Percentiles rank a stretch among this genome's conserved stretches.
Evolutionary conservation across 2,113 vertebrate genomes (phyloP).

Genomic region (Chaetorhynchus papuensis): DNA sequence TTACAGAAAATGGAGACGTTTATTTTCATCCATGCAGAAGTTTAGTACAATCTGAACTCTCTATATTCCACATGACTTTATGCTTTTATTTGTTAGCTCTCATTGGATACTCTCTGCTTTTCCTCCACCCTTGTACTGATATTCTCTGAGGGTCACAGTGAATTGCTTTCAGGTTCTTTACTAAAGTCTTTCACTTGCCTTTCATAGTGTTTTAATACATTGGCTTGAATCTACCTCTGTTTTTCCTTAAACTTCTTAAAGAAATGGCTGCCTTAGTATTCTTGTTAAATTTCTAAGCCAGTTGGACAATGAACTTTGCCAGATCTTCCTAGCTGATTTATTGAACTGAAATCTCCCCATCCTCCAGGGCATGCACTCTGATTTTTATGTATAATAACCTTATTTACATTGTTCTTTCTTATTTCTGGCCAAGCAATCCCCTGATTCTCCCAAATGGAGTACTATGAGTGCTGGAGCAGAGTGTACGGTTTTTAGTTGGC

Average conservation of each 20-base stretch:
- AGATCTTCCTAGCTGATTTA: conserved; percentile 48
- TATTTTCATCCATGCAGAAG: not conserved
- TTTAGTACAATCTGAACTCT: not conserved
- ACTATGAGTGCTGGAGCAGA: not conserved
- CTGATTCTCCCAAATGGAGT: conserved; percentile 27
- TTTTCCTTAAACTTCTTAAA: conserved; percentile 22
- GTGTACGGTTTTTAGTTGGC: not conserved
- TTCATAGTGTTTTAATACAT: not conserved
- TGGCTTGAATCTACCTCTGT: not conserved
- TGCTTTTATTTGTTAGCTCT: not conserved
- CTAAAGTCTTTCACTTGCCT: conserved; percentile 12
- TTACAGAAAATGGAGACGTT: not conserved
- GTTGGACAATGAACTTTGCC: conserved; percentile 37
- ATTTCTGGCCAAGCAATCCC: conserved; percentile 12
- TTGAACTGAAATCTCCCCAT: conserved; percentile 11
- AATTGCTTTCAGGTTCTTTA: conserved; percentile 22
- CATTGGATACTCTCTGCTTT: not conserved
- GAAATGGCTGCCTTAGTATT: not conserved
- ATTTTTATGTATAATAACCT: not conserved
- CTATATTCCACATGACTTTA: not conserved
- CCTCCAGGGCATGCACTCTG: not conserved
- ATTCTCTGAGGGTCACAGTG: not conserved
- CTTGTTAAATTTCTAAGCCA: conserved; percentile 32
- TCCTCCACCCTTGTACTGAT: not conserved
- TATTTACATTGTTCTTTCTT: conserved; percentile 40